A percentile compares a stretch with the other conserved stretches of the same genome.
Conservation (phyloP, 2,888 invertebrate genomes). For the Diarsia mendica region DNA sequence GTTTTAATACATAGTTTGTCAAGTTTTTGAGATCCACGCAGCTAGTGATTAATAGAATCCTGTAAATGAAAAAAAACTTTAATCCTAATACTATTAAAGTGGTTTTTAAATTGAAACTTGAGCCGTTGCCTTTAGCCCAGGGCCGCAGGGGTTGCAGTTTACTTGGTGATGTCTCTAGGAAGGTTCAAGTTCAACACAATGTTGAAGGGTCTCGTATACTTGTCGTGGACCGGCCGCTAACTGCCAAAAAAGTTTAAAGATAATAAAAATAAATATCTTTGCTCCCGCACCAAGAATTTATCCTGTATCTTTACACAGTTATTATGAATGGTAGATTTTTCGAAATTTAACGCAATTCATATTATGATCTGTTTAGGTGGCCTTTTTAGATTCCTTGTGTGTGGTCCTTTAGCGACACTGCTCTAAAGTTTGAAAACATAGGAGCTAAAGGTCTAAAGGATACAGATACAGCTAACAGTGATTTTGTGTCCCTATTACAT, state of each 20-base stretch:
- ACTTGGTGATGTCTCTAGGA: constrained; percentile 23
- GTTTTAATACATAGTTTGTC: neutral
- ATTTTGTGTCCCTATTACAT: constrained; percentile 18
- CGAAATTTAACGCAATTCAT: no score
- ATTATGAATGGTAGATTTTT: no score
- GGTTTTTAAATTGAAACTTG: constrained; percentile 34
- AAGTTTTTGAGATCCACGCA: no score
- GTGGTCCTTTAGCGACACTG: neutral
- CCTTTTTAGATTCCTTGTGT: neutral
- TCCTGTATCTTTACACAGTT: no score
- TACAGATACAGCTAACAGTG: neutral
- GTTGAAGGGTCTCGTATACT: neutral
- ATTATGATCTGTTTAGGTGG: no score
- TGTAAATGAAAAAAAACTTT: constrained; percentile 13
- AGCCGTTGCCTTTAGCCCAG: neutral
- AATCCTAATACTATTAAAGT: neutral
- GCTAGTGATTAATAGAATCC: neutral
- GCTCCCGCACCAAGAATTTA: no score
- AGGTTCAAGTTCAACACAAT: constrained; percentile 4
- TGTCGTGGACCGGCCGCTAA: no score
- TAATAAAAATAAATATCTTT: no score
- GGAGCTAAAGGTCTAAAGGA: neutral
- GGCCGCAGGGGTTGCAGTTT: neutral
- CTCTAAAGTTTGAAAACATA: neutral
- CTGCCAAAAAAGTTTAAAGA: neutral